Evolutionary conservation across 1,140 invertebrate genomes (phyloP), one percentile per base, ranked within the genome.

Genomic region (Latrodectus geometricus): DNA sequence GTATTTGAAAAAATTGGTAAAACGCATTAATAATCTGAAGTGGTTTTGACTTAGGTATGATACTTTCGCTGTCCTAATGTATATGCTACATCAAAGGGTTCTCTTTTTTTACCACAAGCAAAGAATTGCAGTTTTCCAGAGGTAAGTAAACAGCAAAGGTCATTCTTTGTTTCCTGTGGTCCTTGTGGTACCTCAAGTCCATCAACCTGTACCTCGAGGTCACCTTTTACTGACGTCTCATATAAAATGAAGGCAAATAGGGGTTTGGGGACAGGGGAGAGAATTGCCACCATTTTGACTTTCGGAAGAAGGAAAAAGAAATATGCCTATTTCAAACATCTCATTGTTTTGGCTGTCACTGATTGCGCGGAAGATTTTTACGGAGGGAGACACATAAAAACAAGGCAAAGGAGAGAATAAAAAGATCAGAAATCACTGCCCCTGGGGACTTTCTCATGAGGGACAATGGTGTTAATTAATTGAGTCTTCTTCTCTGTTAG

Each of bases 321-420:
- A 85, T 85, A 68, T 78, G 73, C 83, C 74, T 86, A 77, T 86
- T 86, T 78, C 83, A 77, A 77, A 78, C 52, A 83, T 83, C 72
- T 66, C 49, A 86, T 86, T 86, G 83, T 86, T 86, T 86, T 49
- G 83, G 75, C 83, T 86, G 83, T 86, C 83, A 86, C 49, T 74
- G 48, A n/a, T 75, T 56, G 81, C 81, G 72, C 50, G 72, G 81
- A 48, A 52, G 69, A 82, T 82, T 82, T 72, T 20, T 52, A 83
- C 61, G 56, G 70, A 73, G 81, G 70, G 72, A 75, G 54, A 83
- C 81, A 73, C 69, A 48, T 17, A 78, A 23, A 49, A 54, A 52
- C n/a, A 68, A 21, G 61, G 35, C 20, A 9, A 17, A 11, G 7
- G 5, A 61, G 11, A 65, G 20, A 35, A 65, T 23, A 77, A 65